Evolutionary conservation across 2,797 vertebrate genomes (phyloP), one percentile per base, ranked within the genome.

Genomic region (Sebastes wilsoni): DNA sequence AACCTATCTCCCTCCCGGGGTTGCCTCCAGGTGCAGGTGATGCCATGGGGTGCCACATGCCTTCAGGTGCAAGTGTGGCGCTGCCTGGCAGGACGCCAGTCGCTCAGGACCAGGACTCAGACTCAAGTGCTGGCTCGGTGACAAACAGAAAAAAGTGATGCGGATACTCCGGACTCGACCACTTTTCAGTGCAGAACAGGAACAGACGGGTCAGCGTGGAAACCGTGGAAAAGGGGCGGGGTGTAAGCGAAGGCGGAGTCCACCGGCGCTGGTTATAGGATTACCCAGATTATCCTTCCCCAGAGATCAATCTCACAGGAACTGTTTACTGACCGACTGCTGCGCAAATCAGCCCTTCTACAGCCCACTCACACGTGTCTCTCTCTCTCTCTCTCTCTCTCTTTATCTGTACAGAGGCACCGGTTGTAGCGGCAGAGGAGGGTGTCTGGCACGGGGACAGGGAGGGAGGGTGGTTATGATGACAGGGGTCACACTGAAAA

Each of bases 271-370:
- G 66, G 91, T 95, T 95, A 95, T 91, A 91, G 93, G 95, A 96
- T 96, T 96, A 95, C 92, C 84, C 85, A 92, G 95, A 95, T 96
- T 96, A 96, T 96, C 93, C 91, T 87, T 89, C 80, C 83, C 78
- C 78, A 76, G 87, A 92, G 90, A 93, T 95, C 94, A 96, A 94
- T 95, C 92, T 90, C 65, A 77, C 84, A 92, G 91, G 92, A 94
- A 93, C 94, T 89, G 90, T 93, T 95, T 93, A 90, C 90, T 92
- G 89, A 72, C 81, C 27, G 70, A 89, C 83, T 87, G 85, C 81
- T 69, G 85, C 82, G 87, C 86, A 93, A 93, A 95, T 94, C 94
- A 95, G 91, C 86, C 81, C 89, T 80, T 77, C 77, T 79, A 72
- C 79, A 75, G 5, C 85, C 88, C 87, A 84, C 90, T 86, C 81